These are phyloP conservation scores for Drosophila borborema DNA, from an alignment of 2,888 invertebrate species.

Conservation along the genomic window DNA sequence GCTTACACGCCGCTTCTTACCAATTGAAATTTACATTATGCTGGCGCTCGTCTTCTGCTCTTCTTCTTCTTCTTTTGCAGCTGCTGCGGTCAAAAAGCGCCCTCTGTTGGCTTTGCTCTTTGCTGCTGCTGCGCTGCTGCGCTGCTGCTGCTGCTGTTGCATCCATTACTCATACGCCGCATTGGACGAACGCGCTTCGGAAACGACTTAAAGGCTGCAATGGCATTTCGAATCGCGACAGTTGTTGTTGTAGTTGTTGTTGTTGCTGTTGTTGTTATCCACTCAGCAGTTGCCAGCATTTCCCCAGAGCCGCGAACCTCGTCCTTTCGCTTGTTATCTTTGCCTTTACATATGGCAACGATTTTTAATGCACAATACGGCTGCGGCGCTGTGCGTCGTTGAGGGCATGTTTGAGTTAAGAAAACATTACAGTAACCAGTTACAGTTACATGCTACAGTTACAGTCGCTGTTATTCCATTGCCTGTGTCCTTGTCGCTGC, in stretches of 20 bases:
- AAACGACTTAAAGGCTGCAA: slow-evolving; percentile 45
- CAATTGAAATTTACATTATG: slow-evolving; percentile 56
- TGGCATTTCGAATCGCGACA: slow-evolving; percentile 44
- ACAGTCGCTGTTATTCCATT: slow-evolving; percentile 61
- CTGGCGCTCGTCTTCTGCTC: slow-evolving; percentile 11
- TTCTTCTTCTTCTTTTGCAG: slow-evolving; percentile 3
- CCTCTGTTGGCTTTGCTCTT: slow-evolving; percentile 21
- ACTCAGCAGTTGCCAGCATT: background rate
- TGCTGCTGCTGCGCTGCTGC: background rate
- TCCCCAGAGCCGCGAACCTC: slow-evolving; percentile 8
- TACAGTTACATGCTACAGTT: slow-evolving; percentile 46
- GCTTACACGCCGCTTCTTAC: slow-evolving; percentile 6
- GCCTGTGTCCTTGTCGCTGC: slow-evolving; percentile 28
- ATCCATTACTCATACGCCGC: slow-evolving; percentile 62
- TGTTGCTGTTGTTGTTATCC: slow-evolving; percentile 5
- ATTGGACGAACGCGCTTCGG: slow-evolving; percentile 34
- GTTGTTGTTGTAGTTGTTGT: slow-evolving; percentile 20
- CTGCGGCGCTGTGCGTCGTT: slow-evolving; percentile 23
- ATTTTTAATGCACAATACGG: slow-evolving; percentile 74
- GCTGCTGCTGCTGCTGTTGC: slow-evolving; percentile 27
- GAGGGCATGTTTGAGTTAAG: slow-evolving; percentile 78
- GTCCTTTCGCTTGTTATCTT: slow-evolving; percentile 65
- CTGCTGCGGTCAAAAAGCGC: slow-evolving; percentile 55
- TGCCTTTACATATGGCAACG: slow-evolving; percentile 78
- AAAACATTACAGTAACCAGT: slow-evolving; percentile 74